Base-by-base conservation (phyloP, 2,113 vertebrate species). In the Girardinichthys multiradiatus region DNA sequence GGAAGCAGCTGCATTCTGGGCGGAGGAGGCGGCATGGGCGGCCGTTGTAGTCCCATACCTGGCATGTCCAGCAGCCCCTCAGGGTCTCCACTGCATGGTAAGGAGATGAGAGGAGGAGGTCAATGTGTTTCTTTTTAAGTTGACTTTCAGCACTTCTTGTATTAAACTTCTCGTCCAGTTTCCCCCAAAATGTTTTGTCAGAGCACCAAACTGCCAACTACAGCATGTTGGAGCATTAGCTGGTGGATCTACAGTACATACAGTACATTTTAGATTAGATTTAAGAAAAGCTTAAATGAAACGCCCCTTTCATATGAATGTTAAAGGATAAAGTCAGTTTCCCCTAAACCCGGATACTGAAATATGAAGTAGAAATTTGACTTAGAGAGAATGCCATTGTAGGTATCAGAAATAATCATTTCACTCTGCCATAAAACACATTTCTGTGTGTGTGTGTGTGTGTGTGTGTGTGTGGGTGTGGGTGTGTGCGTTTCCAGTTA, bases 21-120 rank as follows among this genome's bases (percentile, higher is more conserved):
- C 4, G 86, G 90, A 74, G 88, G 77, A 67, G 91, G 84, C 19
- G 89, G 84, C 64, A 79, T 92, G 1, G 92, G 90, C 11, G 92
- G 92, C 0, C 96, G 98, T 74, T 98, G 97, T 29, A 99, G 98
- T 80, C 98, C 97, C 63, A 96, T 98, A 28, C 95, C 96, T 0
- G 97, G 97, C 67, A 90, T 98, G 33, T 99, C 98, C 13, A 98
- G 97, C 86, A 99, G 98, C 80, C 97, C 97, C 0, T 99, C 97
- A 0, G 97, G 97, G 2, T 99, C 98, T 13, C 98, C 98, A 0
- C 93, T 98, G 27, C 97, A 99, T 0, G 96, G 98, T 99, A 94
- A 96, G 93, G 31, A 83, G 42, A 62, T 19, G 3, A 13, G 42
- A 7, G 45, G n/a, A 30, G 3, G 7, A 30, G 24, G 5, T 61